phyloP scores from a whole-genome alignment of 2,797 vertebrate genomes.

The Basileuterus tristriatus region DNA sequence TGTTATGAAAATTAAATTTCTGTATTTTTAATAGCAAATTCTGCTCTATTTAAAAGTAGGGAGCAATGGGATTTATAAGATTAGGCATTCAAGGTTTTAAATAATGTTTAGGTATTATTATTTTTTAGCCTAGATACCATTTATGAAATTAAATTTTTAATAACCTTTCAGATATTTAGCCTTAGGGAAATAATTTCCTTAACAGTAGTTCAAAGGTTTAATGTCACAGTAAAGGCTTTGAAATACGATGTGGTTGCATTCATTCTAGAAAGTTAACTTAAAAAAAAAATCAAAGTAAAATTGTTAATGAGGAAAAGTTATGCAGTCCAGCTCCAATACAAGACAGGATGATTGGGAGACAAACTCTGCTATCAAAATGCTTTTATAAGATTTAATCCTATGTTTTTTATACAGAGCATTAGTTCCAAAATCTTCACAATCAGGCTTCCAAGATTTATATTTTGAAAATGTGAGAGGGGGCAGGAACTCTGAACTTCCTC shows the following conservation, averaged over 20 bases:
- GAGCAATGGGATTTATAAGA: conserved; percentile 51
- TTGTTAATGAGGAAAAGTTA: conserved; percentile 54
- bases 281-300: conserved; percentile 50
- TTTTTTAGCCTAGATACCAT: conserved; percentile 43
- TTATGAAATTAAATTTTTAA: conserved; percentile 75
- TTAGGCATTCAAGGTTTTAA: conserved; percentile 56
- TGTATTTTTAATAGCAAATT: not conserved
- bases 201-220: conserved; percentile 69
- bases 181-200: conserved; percentile 66
- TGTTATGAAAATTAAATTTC: not conserved
- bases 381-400: conserved; percentile 9
- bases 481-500: not conserved
- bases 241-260: conserved; percentile 61
- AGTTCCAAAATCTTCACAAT: not conserved
- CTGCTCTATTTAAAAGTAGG: conserved; percentile 65
- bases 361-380: not conserved
- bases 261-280: conserved; percentile 64
- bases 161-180: conserved; percentile 68
- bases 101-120: conserved; percentile 48
- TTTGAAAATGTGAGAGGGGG: not conserved
- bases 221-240: conserved; percentile 65
- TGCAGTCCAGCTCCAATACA: conserved; percentile 25
- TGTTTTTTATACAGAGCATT: conserved; percentile 8
- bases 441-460: not conserved
- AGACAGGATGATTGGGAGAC: not conserved